Evolutionary conservation across 2,888 invertebrate species (phyloP).

Genomic region (Polydrusus tereticollis): DNA sequence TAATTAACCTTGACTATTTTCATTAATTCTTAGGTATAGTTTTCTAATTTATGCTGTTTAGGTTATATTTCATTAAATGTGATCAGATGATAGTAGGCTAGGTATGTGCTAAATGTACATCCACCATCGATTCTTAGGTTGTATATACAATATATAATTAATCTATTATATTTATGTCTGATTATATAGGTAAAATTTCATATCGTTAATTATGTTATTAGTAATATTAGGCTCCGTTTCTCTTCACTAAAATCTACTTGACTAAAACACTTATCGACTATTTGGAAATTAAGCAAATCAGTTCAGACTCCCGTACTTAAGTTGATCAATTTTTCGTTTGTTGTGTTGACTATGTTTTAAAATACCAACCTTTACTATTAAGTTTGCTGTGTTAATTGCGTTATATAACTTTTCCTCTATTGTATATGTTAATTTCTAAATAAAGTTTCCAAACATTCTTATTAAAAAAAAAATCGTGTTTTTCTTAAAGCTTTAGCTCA

Average conservation of each 20-base stretch:
- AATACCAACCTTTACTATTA: conserved; percentile 11
- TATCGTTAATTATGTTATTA: conserved; percentile 12
- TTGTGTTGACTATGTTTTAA: neutral
- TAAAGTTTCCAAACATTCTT: conserved; percentile 23
- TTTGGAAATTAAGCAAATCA: neutral
- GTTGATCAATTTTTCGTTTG: conserved; percentile 9
- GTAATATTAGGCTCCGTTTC: conserved; percentile 2
- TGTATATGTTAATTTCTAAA: conserved; percentile 27
- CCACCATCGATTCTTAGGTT: conserved; percentile 29
- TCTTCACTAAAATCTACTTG: neutral
- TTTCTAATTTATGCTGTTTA: conserved; percentile 19
- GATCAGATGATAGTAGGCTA: conserved; percentile 35
- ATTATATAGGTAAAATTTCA: conserved; percentile 22
- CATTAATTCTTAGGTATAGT: neutral
- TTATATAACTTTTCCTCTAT: conserved; percentile 12
- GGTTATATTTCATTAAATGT: conserved; percentile 31
- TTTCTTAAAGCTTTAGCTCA: neutral
- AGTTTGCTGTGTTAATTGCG: conserved; percentile 18
- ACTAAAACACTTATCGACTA: conserved; percentile 1
- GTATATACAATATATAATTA: conserved; percentile 29
- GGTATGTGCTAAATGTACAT: conserved; percentile 34
- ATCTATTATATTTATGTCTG: conserved; percentile 29
- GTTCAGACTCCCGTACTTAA: conserved; percentile 25
- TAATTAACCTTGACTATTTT: conserved; percentile 19
- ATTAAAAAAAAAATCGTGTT: neutral